Conservation (phyloP, 2,797 vertebrate species). For the Gila robusta region DNA sequence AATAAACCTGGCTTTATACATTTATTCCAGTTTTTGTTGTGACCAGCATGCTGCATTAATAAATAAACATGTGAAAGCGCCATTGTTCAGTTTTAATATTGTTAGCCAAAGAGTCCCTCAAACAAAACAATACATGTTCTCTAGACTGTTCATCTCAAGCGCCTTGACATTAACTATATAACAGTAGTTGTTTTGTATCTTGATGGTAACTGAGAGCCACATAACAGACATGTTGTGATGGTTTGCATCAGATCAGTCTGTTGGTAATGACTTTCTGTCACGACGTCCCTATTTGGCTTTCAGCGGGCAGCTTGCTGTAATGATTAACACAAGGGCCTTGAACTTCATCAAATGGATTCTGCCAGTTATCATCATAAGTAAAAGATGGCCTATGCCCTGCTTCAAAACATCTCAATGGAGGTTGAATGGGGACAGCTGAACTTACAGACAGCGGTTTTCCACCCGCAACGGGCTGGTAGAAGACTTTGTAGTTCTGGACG, state of each 20-base stretch:
- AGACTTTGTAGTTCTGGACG: constrained; percentile 89
- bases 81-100: not conserved
- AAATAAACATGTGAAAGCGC: not conserved
- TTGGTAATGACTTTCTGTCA: constrained; percentile 24
- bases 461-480: constrained; percentile 80
- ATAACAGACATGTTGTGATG: constrained; percentile 39
- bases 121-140: constrained; percentile 4
- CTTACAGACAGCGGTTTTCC: constrained; percentile 83
- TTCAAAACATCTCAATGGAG: constrained; percentile 41
- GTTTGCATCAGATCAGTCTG: constrained; percentile 46
- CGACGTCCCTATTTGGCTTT: constrained; percentile 23
- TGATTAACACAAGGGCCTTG: constrained; percentile 52
- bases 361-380: constrained; percentile 35
- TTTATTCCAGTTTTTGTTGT: not conserved
- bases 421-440: constrained; percentile 26
- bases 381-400: constrained; percentile 27
- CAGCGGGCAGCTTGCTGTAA: constrained; percentile 54
- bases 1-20: too few relatives aligned
- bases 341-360: constrained; percentile 44
- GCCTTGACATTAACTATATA: constrained; percentile 32
- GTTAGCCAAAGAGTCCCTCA: not conserved
- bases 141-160: constrained; percentile 28
- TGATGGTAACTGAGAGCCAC: constrained; percentile 29
- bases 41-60: constrained; percentile 23
- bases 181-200: constrained; percentile 3